These are phyloP conservation scores for Chironomus tepperi DNA, from an alignment of 1,140 invertebrate genomes.

Conservation along the genomic window DNA sequence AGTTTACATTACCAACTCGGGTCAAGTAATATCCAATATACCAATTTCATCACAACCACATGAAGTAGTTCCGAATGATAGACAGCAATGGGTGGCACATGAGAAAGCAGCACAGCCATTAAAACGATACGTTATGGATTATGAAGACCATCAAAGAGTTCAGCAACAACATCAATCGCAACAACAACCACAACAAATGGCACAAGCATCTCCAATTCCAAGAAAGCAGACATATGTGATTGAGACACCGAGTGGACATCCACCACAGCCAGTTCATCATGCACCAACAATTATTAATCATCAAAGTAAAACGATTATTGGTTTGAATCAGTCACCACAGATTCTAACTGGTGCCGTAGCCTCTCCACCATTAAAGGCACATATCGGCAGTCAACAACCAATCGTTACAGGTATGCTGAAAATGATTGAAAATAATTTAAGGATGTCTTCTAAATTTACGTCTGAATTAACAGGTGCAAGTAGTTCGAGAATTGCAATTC, in stretches of 20 bases:
- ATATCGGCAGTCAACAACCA: constrained; percentile 39
- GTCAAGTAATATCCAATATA: background rate
- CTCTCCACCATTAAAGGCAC: constrained; percentile 45
- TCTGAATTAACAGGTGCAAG: constrained; percentile 33
- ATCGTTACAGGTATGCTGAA: constrained; percentile 40
- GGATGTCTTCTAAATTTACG: constrained; percentile 22
- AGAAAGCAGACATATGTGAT: constrained; percentile 22
- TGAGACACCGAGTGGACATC: constrained; percentile 31
- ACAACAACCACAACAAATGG: constrained; percentile 18
- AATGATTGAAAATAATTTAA: constrained; percentile 23
- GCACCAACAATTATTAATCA: constrained; percentile 25
- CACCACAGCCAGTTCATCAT: constrained; percentile 25
- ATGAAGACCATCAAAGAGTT: background rate
- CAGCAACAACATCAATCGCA: background rate
- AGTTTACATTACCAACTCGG: background rate
- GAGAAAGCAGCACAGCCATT: constrained; percentile 18
- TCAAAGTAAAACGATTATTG: constrained; percentile 33
- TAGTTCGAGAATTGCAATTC: constrained; percentile 48
- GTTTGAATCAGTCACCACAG: constrained; percentile 36
- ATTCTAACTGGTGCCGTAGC: constrained; percentile 46
- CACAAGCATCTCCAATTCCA: background rate
- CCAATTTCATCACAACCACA: background rate
- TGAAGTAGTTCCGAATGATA: background rate
- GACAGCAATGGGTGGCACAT: background rate
- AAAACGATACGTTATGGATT: constrained; percentile 17